phyloP scores from a whole-genome alignment of 2,113 vertebrate genomes.

The Scolopax mira region DNA sequence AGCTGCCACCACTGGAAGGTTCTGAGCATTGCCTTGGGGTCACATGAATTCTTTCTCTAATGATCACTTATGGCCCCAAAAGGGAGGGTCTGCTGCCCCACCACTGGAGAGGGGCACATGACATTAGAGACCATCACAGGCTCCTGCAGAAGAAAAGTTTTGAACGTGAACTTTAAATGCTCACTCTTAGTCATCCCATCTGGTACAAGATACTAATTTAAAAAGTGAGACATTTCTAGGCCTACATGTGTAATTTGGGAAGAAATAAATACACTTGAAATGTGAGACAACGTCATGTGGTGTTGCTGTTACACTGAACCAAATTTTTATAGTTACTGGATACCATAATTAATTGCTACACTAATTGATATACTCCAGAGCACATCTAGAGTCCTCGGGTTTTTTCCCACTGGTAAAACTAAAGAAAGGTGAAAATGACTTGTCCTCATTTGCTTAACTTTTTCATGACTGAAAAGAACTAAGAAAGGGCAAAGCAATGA shows the following conservation, averaged over 20 bases:
- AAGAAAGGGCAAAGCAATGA: neutral
- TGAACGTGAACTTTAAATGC: neutral
- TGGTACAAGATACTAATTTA: constrained; percentile 24
- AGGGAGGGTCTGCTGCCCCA: neutral
- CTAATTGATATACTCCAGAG: constrained; percentile 19
- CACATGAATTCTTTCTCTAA: neutral
- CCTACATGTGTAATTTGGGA: neutral
- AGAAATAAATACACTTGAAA: neutral
- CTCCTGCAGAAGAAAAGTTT: neutral
- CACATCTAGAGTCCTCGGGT: neutral
- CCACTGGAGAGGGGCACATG: rapidly evolving
- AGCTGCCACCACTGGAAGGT: neutral
- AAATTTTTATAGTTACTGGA: neutral
- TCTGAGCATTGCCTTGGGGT: neutral
- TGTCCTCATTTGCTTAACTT: neutral
- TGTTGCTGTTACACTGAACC: constrained; percentile 45
- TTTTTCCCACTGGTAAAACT: neutral
- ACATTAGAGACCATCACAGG: neutral
- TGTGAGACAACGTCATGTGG: neutral
- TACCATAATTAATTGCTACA: constrained; percentile 9
- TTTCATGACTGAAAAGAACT: neutral
- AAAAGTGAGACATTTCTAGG: constrained; percentile 37
- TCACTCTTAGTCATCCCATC: constrained; percentile 42
- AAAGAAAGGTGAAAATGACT: constrained; percentile 9
- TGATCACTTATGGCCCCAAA: neutral